These are phyloP conservation scores for Phylloscopus trochiloides DNA, from an alignment of 2,113 vertebrate species.

Conservation along the genomic window DNA sequence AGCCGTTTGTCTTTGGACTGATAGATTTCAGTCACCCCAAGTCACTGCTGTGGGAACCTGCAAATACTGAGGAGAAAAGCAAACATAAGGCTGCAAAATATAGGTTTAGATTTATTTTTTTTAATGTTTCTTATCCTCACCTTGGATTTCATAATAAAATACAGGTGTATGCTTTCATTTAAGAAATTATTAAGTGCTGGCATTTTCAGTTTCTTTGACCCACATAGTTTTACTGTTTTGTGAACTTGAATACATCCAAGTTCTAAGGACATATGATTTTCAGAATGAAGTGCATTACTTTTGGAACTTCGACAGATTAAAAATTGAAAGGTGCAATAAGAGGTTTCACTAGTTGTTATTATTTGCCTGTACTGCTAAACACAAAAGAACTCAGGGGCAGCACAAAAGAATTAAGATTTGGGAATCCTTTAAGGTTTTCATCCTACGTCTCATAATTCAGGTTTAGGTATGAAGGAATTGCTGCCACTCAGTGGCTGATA, in stretches of 20 bases:
- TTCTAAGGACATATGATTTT: background rate
- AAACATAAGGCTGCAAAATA: background rate
- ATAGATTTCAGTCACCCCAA: background rate
- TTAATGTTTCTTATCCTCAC: background rate
- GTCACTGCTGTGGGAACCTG: background rate
- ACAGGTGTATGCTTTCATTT: background rate
- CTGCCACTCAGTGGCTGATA: constrained; percentile 54
- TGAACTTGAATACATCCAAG: background rate
- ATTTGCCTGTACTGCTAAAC: background rate
- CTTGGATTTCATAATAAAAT: background rate
- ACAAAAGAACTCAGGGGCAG: background rate
- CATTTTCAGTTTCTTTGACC: background rate
- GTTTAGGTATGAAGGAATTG: constrained; percentile 18
- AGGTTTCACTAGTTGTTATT: background rate
- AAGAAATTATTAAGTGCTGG: background rate
- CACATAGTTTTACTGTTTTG: background rate
- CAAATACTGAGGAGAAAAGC: background rate
- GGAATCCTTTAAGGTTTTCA: background rate
- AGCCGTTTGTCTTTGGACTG: background rate
- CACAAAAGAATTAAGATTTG: background rate
- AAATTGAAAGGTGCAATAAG: background rate
- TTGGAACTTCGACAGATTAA: background rate
- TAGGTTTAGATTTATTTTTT: background rate
- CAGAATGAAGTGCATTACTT: background rate
- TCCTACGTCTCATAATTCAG: background rate